A percentile compares a stretch with the other conserved stretches of the same genome.
phyloP scores from a whole-genome alignment of 2,888 invertebrate genomes.

The Drosophila helvetica region DNA sequence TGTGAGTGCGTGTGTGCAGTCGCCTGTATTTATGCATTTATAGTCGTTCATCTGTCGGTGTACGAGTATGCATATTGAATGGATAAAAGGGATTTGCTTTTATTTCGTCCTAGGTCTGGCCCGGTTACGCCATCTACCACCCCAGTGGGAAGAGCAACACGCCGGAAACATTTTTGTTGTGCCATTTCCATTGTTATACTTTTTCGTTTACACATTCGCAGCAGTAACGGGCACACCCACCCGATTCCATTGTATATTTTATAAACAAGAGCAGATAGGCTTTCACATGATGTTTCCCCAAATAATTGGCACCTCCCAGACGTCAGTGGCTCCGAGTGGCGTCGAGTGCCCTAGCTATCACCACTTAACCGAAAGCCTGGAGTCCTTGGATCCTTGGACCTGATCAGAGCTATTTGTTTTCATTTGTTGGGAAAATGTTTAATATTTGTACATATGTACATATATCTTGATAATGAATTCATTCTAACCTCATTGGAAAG shows the following conservation, averaged over 20 bases:
- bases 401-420: too few relatives aligned
- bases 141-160: conserved; percentile 46
- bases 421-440: too few relatives aligned
- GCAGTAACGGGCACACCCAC: conserved; percentile 11
- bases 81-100: conserved; percentile 70
- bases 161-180: conserved; percentile 58
- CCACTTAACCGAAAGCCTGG: too few relatives aligned
- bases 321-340: too few relatives aligned
- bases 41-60: conserved; percentile 27
- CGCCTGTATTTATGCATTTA: conserved; percentile 49
- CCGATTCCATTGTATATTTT: conserved; percentile 37
- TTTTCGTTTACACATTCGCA: conserved; percentile 38
- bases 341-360: too few relatives aligned
- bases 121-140: conserved; percentile 20
- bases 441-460: too few relatives aligned
- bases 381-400: too few relatives aligned
- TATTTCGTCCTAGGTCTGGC: conserved; percentile 59
- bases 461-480: too few relatives aligned
- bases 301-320: conserved; percentile 3
- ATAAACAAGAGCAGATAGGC: conserved; percentile 25
- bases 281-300: conserved; percentile 6
- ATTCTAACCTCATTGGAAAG: too few relatives aligned
- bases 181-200: conserved; percentile 60
- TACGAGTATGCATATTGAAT: conserved; percentile 65
- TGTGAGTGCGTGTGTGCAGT: conserved; percentile 30